Conservation (phyloP, 2,113 vertebrate species). For the Morone chrysops region DNA sequence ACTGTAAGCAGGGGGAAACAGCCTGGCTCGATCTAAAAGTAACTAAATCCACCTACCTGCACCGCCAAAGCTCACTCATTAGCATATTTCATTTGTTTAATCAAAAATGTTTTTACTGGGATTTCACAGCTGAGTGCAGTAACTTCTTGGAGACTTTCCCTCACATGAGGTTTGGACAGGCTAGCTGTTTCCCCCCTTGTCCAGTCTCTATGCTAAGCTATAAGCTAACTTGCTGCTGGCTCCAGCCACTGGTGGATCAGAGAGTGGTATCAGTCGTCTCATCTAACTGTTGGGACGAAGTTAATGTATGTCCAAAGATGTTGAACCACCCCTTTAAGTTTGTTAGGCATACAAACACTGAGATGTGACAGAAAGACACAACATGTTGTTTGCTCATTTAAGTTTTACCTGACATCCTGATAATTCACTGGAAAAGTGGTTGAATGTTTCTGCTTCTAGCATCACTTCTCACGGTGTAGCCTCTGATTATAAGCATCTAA, state of each 20-base stretch:
- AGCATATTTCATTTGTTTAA: too few species aligned
- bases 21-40: not conserved
- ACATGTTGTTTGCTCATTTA: not conserved
- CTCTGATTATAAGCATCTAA: constrained; percentile 36
- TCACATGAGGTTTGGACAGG: not conserved
- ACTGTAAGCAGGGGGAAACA: not conserved
- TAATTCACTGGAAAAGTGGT: not conserved
- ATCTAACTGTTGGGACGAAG: not conserved
- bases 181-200: not conserved
- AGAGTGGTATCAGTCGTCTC: not conserved
- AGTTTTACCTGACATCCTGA: not conserved
- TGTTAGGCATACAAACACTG: not conserved
- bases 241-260: not conserved
- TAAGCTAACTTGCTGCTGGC: not conserved
- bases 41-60: too few species aligned
- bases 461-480: constrained; percentile 25
- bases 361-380: not conserved
- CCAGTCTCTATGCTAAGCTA: not conserved
- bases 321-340: not conserved
- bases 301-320: not conserved
- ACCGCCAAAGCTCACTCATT: too few species aligned
- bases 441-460: not conserved
- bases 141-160: not conserved
- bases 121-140: not conserved
- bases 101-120: not conserved